A percentile compares a stretch with the other conserved stretches of the same genome.
phyloP scores from a whole-genome alignment of 2,113 vertebrate genomes.

The Crocuta crocuta region DNA sequence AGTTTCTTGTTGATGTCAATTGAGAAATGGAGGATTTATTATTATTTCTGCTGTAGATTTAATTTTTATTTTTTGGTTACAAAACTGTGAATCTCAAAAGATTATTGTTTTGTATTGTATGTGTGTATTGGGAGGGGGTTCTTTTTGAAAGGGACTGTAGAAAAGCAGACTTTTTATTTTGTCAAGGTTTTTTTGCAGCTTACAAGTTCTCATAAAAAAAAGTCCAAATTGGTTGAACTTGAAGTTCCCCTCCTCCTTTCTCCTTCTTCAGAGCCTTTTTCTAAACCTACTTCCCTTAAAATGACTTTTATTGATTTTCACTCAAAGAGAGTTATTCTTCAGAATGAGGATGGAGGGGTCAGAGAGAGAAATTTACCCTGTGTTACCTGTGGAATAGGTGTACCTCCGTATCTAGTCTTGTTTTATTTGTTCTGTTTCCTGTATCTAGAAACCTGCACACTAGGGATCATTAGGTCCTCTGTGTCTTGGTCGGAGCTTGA shows the following conservation, averaged over 20 bases:
- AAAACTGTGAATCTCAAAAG: constrained; percentile 58
- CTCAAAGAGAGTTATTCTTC: constrained; percentile 83
- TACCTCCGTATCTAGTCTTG: constrained; percentile 60
- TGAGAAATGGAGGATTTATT: constrained; percentile 45
- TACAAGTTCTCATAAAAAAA: constrained; percentile 61
- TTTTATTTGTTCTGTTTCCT: constrained; percentile 81
- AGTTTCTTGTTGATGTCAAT: background rate
- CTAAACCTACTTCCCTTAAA: constrained; percentile 84
- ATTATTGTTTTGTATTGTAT: background rate
- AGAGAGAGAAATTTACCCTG: constrained; percentile 80
- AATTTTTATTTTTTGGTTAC: constrained; percentile 46
- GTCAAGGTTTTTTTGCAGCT: constrained; percentile 66
- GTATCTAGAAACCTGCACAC: constrained; percentile 71
- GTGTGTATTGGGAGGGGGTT: background rate
- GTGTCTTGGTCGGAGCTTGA: constrained; percentile 76
- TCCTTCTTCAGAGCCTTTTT: constrained; percentile 73
- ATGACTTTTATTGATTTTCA: constrained; percentile 85
- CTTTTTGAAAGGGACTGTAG: constrained; percentile 54
- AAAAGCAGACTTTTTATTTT: constrained; percentile 69
- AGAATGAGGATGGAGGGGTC: constrained; percentile 82
- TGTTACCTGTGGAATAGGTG: constrained; percentile 81
- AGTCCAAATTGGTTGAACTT: constrained; percentile 73
- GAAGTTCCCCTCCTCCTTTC: constrained; percentile 67
- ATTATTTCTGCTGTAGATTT: constrained; percentile 49
- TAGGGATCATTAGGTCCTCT: constrained; percentile 76